Base-by-base conservation (phyloP, 1,140 invertebrate species). In the Drosophila paulistorum region DNA sequence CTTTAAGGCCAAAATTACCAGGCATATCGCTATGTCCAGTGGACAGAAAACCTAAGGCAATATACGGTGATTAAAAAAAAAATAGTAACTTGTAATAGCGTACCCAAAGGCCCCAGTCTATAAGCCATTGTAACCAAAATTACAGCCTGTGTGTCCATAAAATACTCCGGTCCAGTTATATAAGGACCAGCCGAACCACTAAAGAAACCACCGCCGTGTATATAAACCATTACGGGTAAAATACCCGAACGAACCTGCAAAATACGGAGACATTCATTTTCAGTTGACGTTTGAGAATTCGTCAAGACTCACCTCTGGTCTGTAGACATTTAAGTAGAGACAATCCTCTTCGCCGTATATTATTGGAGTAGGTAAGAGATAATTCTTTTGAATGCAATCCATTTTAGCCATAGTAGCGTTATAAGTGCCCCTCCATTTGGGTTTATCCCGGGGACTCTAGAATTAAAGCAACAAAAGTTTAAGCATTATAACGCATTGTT, bases 281-380 rank as follows among this genome's bases (percentile, higher is more conserved):
- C 4, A 14, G 9, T 51, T 51, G 45, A 6, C 5, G 42, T 7
- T 51, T 3, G 14, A 7, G 13, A 23, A 30, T 6, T 45, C 7
- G 30, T 35, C 10, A 7, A 33, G 5, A 71, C 75, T 78, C 76
- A 94, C 94, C 71, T 79, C 71, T 35, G 94, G 94, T 51, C 93
- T 84, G 86, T 94, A 95, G 11, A 95, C 93, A 78, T 95, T 95
- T n/a, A 95, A 77, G 74, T 93, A 94, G 0, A 95, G 84, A 74
- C 94, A 95, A 79, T 95, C 94, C 82, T 95, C 94, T 5, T 71
- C 26, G 17, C 92, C 92, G 13, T 69, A 62, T 17, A 89, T 67
- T 2, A 48, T 20, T 0, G 81, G 77, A 35, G 61, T 75, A 0
- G 81, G 81, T 37, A 90, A 1, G n/a, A 90, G 64, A 68, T 79